These are phyloP conservation scores for Cenopis cana DNA, from an alignment of 2,888 invertebrate species.

Conservation along the genomic window DNA sequence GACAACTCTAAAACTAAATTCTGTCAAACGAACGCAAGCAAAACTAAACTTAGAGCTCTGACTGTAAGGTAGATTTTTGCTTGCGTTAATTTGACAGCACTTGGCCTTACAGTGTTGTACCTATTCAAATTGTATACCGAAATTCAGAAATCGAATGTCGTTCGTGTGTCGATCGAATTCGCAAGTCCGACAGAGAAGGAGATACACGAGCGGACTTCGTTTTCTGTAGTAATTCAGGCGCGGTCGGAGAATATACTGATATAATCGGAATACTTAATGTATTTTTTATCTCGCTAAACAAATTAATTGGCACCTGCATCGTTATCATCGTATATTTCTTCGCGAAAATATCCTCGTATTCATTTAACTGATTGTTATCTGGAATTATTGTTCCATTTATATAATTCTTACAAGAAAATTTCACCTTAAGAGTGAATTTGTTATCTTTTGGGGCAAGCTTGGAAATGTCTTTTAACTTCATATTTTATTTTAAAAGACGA, in stretches of 20 bases:
- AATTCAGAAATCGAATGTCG: too few relatives aligned
- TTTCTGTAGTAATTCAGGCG: neutral
- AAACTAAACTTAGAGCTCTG: too few relatives aligned
- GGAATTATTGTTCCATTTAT: conserved; percentile 10
- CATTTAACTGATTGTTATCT: conserved; percentile 26
- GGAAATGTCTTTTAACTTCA: neutral
- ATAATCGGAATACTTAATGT: conserved; percentile 2
- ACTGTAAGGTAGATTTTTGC: too few relatives aligned
- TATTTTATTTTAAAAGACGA: neutral
- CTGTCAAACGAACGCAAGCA: too few relatives aligned
- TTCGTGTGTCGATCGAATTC: too few relatives aligned
- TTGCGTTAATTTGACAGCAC: too few relatives aligned
- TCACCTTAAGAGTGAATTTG: neutral
- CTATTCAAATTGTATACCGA: too few relatives aligned
- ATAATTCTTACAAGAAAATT: conserved; percentile 7
- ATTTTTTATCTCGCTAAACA: conserved; percentile 20
- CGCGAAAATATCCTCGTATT: conserved; percentile 9
- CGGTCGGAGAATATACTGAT: neutral
- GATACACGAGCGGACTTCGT: too few relatives aligned
- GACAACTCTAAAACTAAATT: too few relatives aligned
- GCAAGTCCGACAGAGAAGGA: too few relatives aligned
- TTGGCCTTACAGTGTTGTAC: too few relatives aligned
- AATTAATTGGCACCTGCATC: conserved; percentile 22
- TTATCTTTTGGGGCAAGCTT: conserved; percentile 2
- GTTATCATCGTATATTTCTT: conserved; percentile 16